A percentile compares a stretch with the other conserved stretches of the same genome.
Evolutionary conservation across 2,888 invertebrate genomes (phyloP).

Genomic region (Drosophila multiciliata): DNA sequence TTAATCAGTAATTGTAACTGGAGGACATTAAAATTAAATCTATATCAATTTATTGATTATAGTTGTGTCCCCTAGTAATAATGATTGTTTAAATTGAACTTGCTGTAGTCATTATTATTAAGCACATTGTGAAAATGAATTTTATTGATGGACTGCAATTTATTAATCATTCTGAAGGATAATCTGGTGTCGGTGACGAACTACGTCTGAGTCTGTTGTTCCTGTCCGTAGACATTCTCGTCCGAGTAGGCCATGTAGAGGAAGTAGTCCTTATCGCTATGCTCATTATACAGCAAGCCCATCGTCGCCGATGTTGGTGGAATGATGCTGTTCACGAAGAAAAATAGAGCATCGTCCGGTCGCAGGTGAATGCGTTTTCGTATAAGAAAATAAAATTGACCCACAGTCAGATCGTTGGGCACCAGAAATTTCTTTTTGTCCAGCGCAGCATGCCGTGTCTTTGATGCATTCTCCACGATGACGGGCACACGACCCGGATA

Average conservation of each 20-base stretch:
- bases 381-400: conserved; percentile 98
- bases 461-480: conserved; percentile 98
- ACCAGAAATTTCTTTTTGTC: conserved; percentile 99
- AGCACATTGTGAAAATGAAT: conserved; percentile 1
- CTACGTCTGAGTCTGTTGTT: conserved; percentile 17
- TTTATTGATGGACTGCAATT: conserved; percentile 34
- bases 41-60: not conserved
- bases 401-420: conserved; percentile 97
- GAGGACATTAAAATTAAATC: not conserved
- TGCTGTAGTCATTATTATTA: not conserved
- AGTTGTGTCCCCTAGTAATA: not conserved
- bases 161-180: not conserved
- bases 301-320: conserved; percentile 98
- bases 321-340: conserved; percentile 98
- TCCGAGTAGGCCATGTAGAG: conserved; percentile 99
- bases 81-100: not conserved
- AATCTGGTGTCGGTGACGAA: not conserved
- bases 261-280: conserved; percentile 99
- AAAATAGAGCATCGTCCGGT: conserved; percentile 97
- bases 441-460: conserved; percentile 95
- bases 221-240: conserved; percentile 97
- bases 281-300: conserved; percentile 98
- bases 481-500: conserved; percentile 98
- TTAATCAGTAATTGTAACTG: not conserved
- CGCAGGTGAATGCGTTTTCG: conserved; percentile 97